Evolutionary conservation across 2,113 vertebrate species (phyloP).

Genomic region (Pogonocichla stellata): DNA sequence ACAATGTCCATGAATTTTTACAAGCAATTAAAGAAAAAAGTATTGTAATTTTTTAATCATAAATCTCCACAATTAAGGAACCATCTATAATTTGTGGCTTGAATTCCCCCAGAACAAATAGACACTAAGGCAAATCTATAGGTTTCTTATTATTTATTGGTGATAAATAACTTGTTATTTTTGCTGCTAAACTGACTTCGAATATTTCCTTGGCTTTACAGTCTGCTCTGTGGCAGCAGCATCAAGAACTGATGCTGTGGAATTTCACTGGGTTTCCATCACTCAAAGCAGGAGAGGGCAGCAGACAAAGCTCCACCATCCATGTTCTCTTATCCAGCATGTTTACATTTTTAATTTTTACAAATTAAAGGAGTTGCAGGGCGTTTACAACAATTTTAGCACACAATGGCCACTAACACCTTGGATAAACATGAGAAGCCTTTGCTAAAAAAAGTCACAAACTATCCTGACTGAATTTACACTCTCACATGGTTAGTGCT

Average conservation of each 20-base stretch:
- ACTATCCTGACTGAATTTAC: not conserved
- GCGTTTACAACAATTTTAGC: not conserved
- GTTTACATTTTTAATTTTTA: not conserved
- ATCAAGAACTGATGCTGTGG: not conserved
- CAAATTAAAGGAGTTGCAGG: not conserved
- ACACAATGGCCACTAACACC: not conserved
- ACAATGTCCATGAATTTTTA: not conserved
- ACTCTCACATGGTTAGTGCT: not conserved
- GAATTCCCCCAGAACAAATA: not conserved
- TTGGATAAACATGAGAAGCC: not conserved
- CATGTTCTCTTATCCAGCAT: not conserved
- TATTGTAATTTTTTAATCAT: not conserved
- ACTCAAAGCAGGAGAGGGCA: not conserved
- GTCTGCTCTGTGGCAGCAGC: not conserved
- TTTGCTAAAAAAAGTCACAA: not conserved
- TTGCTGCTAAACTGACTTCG: not conserved
- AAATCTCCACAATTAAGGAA: slow-evolving; percentile 17
- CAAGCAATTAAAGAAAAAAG: slow-evolving; percentile 14
- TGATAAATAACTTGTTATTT: not conserved
- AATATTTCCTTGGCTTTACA: not conserved
- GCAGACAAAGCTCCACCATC: not conserved
- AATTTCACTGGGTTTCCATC: not conserved
- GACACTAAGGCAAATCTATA: not conserved
- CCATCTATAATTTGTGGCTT: not conserved
- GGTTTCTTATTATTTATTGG: not conserved